Evolutionary conservation across 1,140 invertebrate species (phyloP), one percentile per base, ranked within the genome.

Genomic region (Alviniconcha marisindica): DNA sequence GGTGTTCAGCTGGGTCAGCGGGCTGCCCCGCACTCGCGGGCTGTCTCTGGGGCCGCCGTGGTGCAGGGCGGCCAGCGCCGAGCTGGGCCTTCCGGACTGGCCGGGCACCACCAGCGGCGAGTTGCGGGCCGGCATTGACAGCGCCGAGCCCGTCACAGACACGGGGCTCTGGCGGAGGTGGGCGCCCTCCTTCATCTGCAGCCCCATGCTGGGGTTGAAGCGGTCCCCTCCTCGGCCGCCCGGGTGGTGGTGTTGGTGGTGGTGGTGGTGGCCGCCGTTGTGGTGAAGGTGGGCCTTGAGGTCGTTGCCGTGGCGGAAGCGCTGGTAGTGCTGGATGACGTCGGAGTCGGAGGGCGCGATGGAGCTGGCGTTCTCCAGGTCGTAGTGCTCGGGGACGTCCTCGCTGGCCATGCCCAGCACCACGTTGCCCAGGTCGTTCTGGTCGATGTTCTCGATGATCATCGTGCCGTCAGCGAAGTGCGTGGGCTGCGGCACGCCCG

Each of bases 321-420:
- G 97, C 94, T 98, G 98, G 91, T 99, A 99, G 92, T 99, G 98
- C 89, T 98, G 98, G 1, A 98, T 97, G 83, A 99, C 97, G 90
- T 99, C 98, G 7, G 84, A 85, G 92, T 99, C 98, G 18, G 97
- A 98, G 0, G 98, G 98, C 0, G 98, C 98, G 86, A 99, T 99
- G 0, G 97, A 98, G 91, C 97, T 98, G 0, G 98, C 97, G 93
- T 99, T 99, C 93, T 99, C 98, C 78, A 99, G 93, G 92, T 99
- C 98, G 90, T 99, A 99, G 91, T 98, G 98, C 91, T 99, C 98
- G 0, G 97, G 97, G 86, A 96, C 95, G 91, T 98, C 97, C 0
- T 91, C 90, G 77, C 89, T 86, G 82, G 95, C 95, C 54, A 96
- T 94, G 82, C 94, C 90, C 95, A 95, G 48, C 48, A 82, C 24